A percentile compares a stretch with the other conserved stretches of the same genome.
Evolutionary conservation across 2,113 vertebrate genomes (phyloP).

Genomic region (Etia nguti): DNA sequence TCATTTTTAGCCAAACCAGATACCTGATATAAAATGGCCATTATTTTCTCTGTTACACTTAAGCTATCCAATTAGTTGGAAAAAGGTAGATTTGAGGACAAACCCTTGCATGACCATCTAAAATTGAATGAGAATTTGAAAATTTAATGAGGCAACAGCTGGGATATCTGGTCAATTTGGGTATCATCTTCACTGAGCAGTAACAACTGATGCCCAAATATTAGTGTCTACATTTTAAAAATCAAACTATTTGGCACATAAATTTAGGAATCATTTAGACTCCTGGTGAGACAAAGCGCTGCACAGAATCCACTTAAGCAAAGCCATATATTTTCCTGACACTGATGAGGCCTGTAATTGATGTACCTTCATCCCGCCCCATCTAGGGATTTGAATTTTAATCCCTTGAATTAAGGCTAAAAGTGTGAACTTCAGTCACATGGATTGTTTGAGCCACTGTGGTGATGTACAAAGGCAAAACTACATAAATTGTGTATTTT

Average conservation of each 20-base stretch:
- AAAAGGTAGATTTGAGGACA: not conserved
- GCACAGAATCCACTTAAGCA: not conserved
- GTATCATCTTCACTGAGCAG: not conserved
- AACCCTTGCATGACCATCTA: not conserved
- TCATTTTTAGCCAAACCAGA: not conserved
- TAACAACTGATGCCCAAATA: not conserved
- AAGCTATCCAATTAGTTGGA: accelerated
- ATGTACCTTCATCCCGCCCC: too few species aligned
- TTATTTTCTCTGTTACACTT: not conserved
- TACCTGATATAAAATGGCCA: not conserved
- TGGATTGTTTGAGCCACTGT: not conserved
- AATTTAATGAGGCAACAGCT: not conserved
- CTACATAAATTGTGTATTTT: not conserved
- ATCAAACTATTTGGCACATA: not conserved
- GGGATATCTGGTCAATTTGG: not conserved
- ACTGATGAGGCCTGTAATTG: not conserved
- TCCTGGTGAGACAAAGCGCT: not conserved
- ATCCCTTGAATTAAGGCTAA: not conserved
- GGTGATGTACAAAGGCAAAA: not conserved
- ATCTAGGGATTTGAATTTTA: not conserved
- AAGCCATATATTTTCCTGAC: not conserved
- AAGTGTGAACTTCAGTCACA: accelerated
- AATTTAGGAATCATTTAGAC: not conserved
- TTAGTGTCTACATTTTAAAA: not conserved
- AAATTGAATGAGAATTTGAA: not conserved